Evolutionary conservation across 2,113 vertebrate genomes (phyloP).

Genomic region (Seriola dumerili): DNA sequence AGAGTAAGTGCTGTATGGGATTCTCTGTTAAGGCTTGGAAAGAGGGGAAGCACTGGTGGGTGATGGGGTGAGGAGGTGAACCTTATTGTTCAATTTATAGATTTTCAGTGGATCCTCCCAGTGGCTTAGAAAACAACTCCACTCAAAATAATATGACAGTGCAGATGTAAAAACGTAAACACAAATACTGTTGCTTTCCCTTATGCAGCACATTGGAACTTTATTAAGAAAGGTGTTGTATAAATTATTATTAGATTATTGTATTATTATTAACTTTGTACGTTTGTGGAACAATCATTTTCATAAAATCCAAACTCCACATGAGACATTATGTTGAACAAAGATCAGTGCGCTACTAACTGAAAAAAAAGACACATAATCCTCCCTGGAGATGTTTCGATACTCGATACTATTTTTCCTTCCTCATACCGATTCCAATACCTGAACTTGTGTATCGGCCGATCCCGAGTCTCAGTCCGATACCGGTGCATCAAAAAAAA

Average conservation of each 20-base stretch:
- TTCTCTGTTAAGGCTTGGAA: not conserved
- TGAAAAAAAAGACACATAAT: no score
- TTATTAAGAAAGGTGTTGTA: not conserved
- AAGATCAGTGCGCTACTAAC: not conserved
- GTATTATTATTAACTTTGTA: not conserved
- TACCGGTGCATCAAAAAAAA: no score
- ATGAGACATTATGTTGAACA: not conserved
- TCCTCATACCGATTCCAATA: no score
- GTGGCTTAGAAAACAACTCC: not conserved
- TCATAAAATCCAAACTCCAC: not conserved
- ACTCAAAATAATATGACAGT: no score
- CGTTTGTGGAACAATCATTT: not conserved
- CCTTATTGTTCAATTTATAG: not conserved
- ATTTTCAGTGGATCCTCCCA: not conserved
- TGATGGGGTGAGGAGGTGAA: not conserved
- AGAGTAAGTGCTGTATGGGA: constrained; percentile 30
- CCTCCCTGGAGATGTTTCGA: no score
- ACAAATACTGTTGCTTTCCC: not conserved
- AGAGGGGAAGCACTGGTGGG: not conserved
- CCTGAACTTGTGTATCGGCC: no score
- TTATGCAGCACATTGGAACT: not conserved
- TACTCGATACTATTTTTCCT: no score
- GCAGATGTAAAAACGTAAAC: no score
- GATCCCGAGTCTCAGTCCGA: no score
- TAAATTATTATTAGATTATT: not conserved